phyloP scores from a whole-genome alignment of 92 coral and sea anemone genomes.

The Parazoanthus swiftii region DNA sequence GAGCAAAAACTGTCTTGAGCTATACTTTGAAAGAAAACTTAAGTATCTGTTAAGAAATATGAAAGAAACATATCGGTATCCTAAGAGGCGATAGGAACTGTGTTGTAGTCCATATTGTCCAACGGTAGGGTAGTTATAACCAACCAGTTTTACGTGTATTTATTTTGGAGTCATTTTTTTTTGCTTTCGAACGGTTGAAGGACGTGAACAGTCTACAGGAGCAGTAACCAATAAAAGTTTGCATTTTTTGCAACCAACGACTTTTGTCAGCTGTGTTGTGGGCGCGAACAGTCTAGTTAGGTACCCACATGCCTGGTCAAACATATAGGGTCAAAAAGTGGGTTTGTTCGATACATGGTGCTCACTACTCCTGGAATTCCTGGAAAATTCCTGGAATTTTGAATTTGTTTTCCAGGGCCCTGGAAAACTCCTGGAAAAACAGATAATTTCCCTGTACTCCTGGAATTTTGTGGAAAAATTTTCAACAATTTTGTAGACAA shows the following conservation, averaged over 20 bases:
- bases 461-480: too few relatives aligned
- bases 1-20: neutral
- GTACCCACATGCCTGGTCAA: too few relatives aligned
- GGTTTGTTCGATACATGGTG: too few relatives aligned
- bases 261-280: neutral
- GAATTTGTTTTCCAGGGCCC: too few relatives aligned
- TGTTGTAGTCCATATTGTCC: neutral
- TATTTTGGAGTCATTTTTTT: neutral
- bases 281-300: neutral
- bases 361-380: too few relatives aligned
- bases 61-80: neutral
- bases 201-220: too few relatives aligned
- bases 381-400: too few relatives aligned
- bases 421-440: too few relatives aligned
- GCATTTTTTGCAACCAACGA: constrained; percentile 12
- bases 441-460: too few relatives aligned
- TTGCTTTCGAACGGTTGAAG: neutral
- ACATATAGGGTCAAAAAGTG: too few relatives aligned
- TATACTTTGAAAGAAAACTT: neutral
- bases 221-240: neutral
- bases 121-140: neutral
- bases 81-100: neutral
- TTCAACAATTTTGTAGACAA: too few relatives aligned
- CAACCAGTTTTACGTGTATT: neutral
- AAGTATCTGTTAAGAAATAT: neutral